phyloP scores from a whole-genome alignment of 2,888 invertebrate genomes.

The Athalia cordata region DNA sequence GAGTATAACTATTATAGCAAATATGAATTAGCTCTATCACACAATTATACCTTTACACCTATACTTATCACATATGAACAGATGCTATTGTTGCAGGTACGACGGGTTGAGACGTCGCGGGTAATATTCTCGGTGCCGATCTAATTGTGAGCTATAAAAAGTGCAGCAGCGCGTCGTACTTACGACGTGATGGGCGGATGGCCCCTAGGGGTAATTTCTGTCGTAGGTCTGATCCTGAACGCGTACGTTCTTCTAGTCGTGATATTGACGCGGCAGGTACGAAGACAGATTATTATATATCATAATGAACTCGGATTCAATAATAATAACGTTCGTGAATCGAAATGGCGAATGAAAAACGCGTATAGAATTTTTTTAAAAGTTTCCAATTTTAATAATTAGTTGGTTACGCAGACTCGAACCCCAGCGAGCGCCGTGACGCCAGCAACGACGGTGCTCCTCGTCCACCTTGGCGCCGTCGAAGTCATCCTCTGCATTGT shows the following conservation, averaged over 20 bases:
- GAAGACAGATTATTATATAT: conserved; percentile 51
- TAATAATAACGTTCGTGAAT: background rate
- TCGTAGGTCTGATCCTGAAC: conserved; percentile 84
- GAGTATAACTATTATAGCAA: no score
- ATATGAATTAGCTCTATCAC: no score
- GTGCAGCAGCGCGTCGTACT: conserved; percentile 52
- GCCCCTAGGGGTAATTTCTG: conserved; percentile 81
- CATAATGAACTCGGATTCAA: background rate
- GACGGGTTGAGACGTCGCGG: background rate
- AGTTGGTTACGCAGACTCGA: conserved; percentile 58
- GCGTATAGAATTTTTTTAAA: no score
- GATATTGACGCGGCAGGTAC: conserved; percentile 81
- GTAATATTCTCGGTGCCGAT: no score
- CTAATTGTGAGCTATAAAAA: no score
- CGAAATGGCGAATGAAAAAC: no score
- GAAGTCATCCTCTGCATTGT: conserved; percentile 81
- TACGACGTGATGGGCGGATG: conserved; percentile 78
- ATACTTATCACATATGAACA: no score
- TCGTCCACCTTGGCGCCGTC: conserved; percentile 84
- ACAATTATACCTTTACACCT: no score
- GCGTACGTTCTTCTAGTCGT: conserved; percentile 84
- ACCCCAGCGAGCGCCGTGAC: conserved; percentile 72
- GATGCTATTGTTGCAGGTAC: background rate
- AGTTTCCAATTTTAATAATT: no score
- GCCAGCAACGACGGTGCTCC: conserved; percentile 82